Evolutionary conservation across 2,888 invertebrate genomes (phyloP), one percentile per base, ranked within the genome.

Genomic region (Eupeodes luniger): DNA sequence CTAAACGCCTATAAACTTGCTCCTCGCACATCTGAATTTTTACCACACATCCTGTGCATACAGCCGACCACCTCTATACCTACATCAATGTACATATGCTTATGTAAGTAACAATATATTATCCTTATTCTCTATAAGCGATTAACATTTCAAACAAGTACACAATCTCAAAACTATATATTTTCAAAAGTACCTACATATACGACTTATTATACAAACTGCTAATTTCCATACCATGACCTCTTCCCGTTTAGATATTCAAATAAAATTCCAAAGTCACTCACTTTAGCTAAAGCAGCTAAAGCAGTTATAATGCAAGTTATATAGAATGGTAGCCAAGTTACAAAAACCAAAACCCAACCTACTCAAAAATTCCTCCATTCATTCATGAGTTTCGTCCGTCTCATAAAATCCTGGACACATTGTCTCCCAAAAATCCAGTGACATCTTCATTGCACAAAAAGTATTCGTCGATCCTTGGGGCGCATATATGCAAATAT

Each of bases 341-440:
- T 47, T 16, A 16, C 9, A 40, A 40, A 40, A 40, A 40, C 40
- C 40, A 40, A 40, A 40, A 40, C 40, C 9, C 5, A 57, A 64
- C 40, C 36, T 55, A 47, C 16, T 16, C 59, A 12, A 53, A 62
- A 55, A 61, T 74, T 80, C 70, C 74, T 85, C 74, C 81, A 75
- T 88, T 88, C 88, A 84, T 84, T 81, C 81, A 88, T 88, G 88
- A 88, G 88, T 64, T 49, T 53, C 44, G 85, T 85, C 88, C 62
- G 85, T 88, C 88, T 78, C 88, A 88, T 88, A 88, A 88, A 88
- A 85, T 81, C 81, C 78, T 81, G 88, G 81, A 88, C 88, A 88
- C 85, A 85, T 69, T 85, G 88, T 88, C 78, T 88, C 78, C 85
- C 85, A 85, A 88, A 88, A 81, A 85, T 88, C 78, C 81, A 47